Conservation (phyloP, 2,888 invertebrate species). For the Drosophila mayaguana region DNA sequence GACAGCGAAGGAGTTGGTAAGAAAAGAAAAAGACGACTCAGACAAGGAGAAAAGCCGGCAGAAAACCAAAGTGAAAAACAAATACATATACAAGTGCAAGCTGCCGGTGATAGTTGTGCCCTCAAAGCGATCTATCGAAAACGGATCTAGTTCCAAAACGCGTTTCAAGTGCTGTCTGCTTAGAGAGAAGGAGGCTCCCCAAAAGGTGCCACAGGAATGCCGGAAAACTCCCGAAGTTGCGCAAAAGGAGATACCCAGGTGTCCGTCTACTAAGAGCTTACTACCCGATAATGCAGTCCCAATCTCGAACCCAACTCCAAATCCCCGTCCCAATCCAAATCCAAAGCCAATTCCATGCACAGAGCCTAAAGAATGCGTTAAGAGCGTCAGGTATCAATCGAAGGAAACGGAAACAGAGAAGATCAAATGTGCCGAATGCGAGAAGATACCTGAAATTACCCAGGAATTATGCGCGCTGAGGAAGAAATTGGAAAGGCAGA, state of each 20-base stretch:
- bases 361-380: not conserved
- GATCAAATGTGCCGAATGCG: not conserved
- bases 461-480: constrained; percentile 21
- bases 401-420: not conserved
- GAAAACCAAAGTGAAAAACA: not conserved
- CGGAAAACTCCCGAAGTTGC: not conserved
- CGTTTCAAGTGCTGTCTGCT: not conserved
- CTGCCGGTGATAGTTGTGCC: constrained; percentile 35
- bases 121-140: not conserved
- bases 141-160: not conserved
- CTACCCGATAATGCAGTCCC: not conserved
- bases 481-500: constrained; percentile 19
- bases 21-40: not conserved
- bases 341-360: not conserved
- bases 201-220: not conserved
- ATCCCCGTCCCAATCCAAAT: not conserved
- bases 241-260: not conserved
- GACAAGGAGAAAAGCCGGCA: too few relatives aligned
- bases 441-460: constrained; percentile 19
- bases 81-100: constrained; percentile 4
- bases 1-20: not conserved
- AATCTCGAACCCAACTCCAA: not conserved
- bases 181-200: not conserved
- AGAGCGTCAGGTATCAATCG: not conserved
- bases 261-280: not conserved